Conservation (phyloP, 2,113 vertebrate genomes). For the Pseudopipra pipra region DNA sequence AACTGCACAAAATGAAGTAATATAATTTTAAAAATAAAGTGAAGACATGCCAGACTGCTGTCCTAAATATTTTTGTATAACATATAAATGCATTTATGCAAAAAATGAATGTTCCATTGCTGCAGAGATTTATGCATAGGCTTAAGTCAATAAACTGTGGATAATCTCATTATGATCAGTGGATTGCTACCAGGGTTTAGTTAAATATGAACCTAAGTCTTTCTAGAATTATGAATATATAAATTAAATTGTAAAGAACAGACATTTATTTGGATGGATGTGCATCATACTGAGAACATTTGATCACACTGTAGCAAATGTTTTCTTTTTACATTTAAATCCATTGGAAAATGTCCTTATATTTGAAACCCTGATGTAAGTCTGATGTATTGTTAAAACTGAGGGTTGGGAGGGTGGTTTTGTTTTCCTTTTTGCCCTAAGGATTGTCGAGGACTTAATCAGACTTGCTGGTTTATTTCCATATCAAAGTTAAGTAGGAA, state of each 20-base stretch:
- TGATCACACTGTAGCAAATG: background rate
- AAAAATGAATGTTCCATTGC: background rate
- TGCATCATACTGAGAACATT: background rate
- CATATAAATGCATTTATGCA: background rate
- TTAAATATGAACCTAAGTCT: conserved; percentile 8
- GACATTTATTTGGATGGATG: background rate
- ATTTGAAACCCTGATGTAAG: background rate
- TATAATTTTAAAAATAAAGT: background rate
- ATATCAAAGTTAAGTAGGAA: conserved; percentile 46
- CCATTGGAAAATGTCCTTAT: background rate
- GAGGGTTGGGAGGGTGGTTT: background rate
- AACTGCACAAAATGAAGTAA: background rate
- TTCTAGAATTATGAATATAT: background rate
- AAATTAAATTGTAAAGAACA: conserved; percentile 10
- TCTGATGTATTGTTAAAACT: background rate
- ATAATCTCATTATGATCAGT: conserved; percentile 18
- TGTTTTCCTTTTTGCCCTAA: conserved; percentile 1
- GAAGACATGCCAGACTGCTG: background rate
- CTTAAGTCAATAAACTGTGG: background rate
- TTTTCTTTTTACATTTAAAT: background rate
- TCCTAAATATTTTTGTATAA: background rate
- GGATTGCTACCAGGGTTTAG: background rate
- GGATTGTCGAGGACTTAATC: background rate
- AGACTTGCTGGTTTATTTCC: conserved; percentile 31
- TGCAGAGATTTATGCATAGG: background rate